Conservation (phyloP, 2,113 vertebrate genomes). For the Euleptes europaea region DNA sequence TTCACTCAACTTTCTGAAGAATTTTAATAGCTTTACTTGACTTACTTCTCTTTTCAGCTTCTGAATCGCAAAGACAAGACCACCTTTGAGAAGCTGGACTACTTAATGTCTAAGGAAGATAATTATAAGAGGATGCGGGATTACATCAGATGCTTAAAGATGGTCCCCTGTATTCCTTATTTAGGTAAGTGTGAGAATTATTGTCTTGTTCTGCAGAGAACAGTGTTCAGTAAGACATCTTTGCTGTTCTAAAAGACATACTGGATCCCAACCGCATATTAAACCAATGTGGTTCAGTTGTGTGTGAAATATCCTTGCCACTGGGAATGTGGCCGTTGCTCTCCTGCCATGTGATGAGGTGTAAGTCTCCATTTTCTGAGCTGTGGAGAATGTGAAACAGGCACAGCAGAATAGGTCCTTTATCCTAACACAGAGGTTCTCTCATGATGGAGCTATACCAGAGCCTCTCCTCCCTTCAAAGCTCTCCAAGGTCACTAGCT, state of each 20-base stretch:
- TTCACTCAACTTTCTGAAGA: not conserved
- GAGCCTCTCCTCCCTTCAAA: not conserved
- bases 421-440: constrained; percentile 8
- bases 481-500: not conserved
- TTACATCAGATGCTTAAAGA: constrained; percentile 90
- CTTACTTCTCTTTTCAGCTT: constrained; percentile 73
- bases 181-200: constrained; percentile 80
- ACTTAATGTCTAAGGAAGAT: constrained; percentile 91
- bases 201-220: constrained; percentile 26
- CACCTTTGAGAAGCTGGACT: constrained; percentile 93
- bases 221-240: constrained; percentile 20
- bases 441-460: not conserved
- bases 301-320: not conserved
- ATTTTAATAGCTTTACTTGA: not conserved
- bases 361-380: not conserved
- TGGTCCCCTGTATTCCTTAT: constrained; percentile 93
- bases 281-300: constrained; percentile 1
- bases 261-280: not conserved
- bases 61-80: constrained; percentile 93
- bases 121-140: constrained; percentile 93
- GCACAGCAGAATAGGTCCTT: not conserved
- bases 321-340: not conserved
- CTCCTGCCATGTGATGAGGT: not conserved
- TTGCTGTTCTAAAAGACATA: constrained; percentile 29
- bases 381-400: not conserved